Evolutionary conservation across 2,797 vertebrate genomes (phyloP), one percentile per base, ranked within the genome.

Genomic region (Acipenser oxyrinchus): DNA sequence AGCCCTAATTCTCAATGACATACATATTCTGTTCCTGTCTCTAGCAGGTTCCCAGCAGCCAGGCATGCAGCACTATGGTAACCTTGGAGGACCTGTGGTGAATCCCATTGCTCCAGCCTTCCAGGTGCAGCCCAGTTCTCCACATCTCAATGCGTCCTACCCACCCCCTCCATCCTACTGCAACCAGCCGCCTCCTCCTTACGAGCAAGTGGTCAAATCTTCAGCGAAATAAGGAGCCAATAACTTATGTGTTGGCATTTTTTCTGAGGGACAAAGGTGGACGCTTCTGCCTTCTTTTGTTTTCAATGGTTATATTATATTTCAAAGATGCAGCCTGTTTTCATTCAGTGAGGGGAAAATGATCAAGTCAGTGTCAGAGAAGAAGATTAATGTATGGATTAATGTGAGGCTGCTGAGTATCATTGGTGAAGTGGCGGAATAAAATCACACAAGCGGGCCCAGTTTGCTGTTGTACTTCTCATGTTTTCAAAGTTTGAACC

Each of bases 81-180:
- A 96, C 68, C 81, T 91, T 49, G 82, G 90, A 71, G 91, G 89
- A 79, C 58, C 81, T 1, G 85, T 88, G 77, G 70, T 89, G 68
- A 87, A 76, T 8, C 81, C 90, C 61, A 75, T 89, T 78, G 82
- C 91, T 1, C 89, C 93, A 64, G 80, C 87, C n/a, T 95, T 92
- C 74, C 89, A 91, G 0, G 81, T 91, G 49, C 90, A 88, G 63
- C 86, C 89, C 51, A 88, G 80, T 66, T 86, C 92, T 15, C 77
- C 94, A 2, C 93, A 93, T 63, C 87, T 93, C 79, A 89, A 92
- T 81, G 77, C 80, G 0, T 74, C 89, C 69, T 98, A 93, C 57
- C 94, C 95, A 0, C 95, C 94, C 0, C 95, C 94, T 1, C 95
- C 96, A 0, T 95, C 95, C 66, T 98, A 97, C 83, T 97, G 93